Evolutionary conservation across 2,888 invertebrate species (phyloP), one percentile per base, ranked within the genome.

Genomic region (Caenorhabditis drosophilae): DNA sequence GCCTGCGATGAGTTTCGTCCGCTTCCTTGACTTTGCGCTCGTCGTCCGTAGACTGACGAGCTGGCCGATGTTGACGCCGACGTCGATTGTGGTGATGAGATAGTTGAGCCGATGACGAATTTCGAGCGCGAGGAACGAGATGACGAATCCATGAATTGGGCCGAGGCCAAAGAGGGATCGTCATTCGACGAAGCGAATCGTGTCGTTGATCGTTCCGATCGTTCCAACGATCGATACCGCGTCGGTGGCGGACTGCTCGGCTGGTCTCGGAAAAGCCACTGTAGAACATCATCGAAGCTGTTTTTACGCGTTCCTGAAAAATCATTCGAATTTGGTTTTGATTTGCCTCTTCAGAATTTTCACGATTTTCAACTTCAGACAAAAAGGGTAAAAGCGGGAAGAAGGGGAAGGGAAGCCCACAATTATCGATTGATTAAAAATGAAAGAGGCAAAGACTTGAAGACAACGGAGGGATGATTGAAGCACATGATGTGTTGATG

Each of bases 251-350:
- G 68, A 46, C 63, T 60, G 60, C 68, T 68, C 41, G 69, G 71
- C 60, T 73, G 73, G 70, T 76, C 78, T 52, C 76, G 76, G 64
- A 78, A 76, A 70, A 80, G 75, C 80, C 80, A 80, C 52, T 78
- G 73, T 23, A 80, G 63, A 62, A 78, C 78, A 48, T 76, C 77
- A 56, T 79, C 75, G 71, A 64, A 77, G 78, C 76, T 72, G 60
- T 67, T 63, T 53, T 76, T 75, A 42, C 75, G 73, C 34, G 62
- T 41, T 52, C 66, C 75, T 76, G 73, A 34, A 76, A 74, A 18
- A n/a, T n/a, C n/a, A n/a, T n/a, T n/a, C n/a, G n/a, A n/a, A n/a
- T n/a, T n/a, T 41, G 20, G 9, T 41, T 41, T 22, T 41, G 4
- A 41, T 20, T 22, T 44, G 25, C 26, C 11, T 23, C 15, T 18